These are phyloP conservation scores for Cryptus armator DNA, from an alignment of 2,888 invertebrate species.

Conservation along the genomic window DNA sequence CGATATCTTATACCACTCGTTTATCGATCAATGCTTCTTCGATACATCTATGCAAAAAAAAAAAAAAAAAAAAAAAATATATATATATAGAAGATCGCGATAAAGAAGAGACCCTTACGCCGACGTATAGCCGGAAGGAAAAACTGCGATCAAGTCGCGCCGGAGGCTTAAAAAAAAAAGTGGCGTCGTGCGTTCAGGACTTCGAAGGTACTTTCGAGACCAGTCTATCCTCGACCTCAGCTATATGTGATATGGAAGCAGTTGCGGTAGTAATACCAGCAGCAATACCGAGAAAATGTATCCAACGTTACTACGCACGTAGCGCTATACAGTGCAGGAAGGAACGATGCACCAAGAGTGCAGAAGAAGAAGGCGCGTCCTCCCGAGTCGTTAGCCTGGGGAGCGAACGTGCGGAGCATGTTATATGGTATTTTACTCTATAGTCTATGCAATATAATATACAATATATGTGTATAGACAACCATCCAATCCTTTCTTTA, in stretches of 20 bases:
- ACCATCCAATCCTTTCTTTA: too few relatives aligned
- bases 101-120: background rate
- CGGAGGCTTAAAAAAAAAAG: constrained; percentile 26
- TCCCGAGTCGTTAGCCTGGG: constrained; percentile 60
- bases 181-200: constrained; percentile 37
- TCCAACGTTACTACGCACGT: constrained; percentile 29
- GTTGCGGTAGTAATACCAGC: constrained; percentile 44
- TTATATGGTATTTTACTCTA: constrained; percentile 45
- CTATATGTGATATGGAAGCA: constrained; percentile 45
- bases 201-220: constrained; percentile 13
- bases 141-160: constrained; percentile 38
- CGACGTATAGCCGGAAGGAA: too few relatives aligned
- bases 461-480: too few relatives aligned
- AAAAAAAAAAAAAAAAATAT: background rate
- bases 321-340: constrained; percentile 11
- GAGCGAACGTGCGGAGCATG: constrained; percentile 61
- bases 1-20: background rate
- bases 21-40: constrained; percentile 8
- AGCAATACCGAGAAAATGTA: constrained; percentile 55
- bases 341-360: constrained; percentile 1
- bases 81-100: background rate
- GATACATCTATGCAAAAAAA: background rate
- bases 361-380: constrained; percentile 48
- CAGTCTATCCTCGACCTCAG: constrained; percentile 19
- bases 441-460: background rate